Conservation (phyloP, 2,113 vertebrate species). For the Otis tarda region DNA sequence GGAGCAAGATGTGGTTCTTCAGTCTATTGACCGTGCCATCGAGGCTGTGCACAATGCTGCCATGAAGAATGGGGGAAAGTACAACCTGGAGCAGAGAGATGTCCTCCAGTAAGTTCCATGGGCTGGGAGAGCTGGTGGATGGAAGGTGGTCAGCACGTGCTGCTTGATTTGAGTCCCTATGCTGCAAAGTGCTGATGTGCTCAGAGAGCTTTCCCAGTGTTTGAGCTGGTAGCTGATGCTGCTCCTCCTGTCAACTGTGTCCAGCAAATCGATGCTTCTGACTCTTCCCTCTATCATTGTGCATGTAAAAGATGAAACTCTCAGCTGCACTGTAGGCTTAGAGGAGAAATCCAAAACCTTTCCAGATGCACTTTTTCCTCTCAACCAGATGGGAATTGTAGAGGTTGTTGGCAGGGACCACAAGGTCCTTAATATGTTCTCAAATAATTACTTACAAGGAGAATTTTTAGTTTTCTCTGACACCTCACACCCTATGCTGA, state of each 20-base stretch:
- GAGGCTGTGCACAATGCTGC: conserved; percentile 96
- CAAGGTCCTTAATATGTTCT: background rate
- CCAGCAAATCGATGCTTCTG: background rate
- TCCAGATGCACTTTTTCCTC: background rate
- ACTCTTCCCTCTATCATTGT: background rate
- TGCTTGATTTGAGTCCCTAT: background rate
- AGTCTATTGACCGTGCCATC: conserved; percentile 96
- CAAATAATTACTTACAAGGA: conserved; percentile 19
- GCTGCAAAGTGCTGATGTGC: background rate
- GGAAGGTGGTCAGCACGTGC: background rate
- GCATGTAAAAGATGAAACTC: background rate
- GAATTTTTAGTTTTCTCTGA: conserved; percentile 5
- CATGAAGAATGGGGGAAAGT: conserved; percentile 95
- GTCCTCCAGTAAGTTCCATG: conserved; percentile 89
- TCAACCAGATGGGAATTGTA: background rate
- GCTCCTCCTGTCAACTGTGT: background rate
- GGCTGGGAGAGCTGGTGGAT: background rate
- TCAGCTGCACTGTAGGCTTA: background rate
- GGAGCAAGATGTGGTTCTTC: conserved; percentile 94
- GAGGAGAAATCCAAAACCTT: background rate
- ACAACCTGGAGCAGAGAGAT: conserved; percentile 96
- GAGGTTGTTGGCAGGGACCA: background rate
- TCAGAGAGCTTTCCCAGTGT: background rate
- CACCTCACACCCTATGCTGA: background rate
- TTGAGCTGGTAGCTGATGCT: background rate